Base-by-base conservation (phyloP, 2,797 vertebrate genomes). In the Psittacula echo region DNA sequence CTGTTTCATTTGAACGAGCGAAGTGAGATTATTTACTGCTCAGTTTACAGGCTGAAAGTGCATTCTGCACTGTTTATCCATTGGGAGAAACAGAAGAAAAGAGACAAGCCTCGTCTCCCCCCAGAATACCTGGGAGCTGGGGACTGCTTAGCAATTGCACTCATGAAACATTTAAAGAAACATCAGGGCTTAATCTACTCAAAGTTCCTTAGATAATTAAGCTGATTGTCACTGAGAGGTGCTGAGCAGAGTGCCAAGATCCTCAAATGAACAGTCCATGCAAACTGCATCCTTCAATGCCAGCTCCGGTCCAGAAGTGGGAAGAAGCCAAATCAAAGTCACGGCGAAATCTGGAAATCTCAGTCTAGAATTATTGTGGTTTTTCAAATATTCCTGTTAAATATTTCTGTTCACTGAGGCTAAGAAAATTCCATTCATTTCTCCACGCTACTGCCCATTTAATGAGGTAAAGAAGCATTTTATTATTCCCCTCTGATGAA, bases 401-500 rank as follows among this genome's bases (percentile, higher is more conserved):
- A 39, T 77, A 73, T 62, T 89, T 62, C 41, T 89, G 53, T 54
- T 96, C 78, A 68, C 29, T 30, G 61, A 90, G 54, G 68, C 68
- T 81, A 64, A 90, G 79, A 89, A 94, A 95, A 94, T 90, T 82
- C 84, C 75, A 85, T 68, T 88, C 6, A 66, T 83, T 94, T 90
- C 90, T 95, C 75, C 15, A 1, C 42, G 75, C 58, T 85, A 54
- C 27, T 89, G 78, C 86, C 71, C 47, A 83, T 66, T 92, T 95
- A 96, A 95, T 77, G 93, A 95, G 81, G 65, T 51, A 92, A 48
- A 93, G 73, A 91, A 90, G 72, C 50, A 72, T 90, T 94, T 94
- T 89, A 87, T 89, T 92, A 87, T 44, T 93, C 83, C 68, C 66
- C 30, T 89, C 74, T 95, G 90, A 83, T 74, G 65, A 88, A 85